Base-by-base conservation (phyloP, 2,888 invertebrate species). In the Leptinotarsa tumamoca region DNA sequence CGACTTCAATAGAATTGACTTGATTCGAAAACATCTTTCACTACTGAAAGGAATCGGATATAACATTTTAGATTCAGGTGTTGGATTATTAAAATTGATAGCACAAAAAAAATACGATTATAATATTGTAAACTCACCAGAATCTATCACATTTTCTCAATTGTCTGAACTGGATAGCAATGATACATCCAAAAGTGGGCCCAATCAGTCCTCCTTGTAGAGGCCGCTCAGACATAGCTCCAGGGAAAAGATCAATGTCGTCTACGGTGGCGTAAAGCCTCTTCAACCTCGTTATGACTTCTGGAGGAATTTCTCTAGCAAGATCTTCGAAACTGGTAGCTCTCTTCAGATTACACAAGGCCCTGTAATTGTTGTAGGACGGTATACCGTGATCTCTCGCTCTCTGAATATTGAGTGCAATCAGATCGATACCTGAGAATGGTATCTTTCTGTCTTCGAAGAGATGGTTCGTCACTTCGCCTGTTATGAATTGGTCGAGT, bases 201-300 rank as follows among this genome's bases (percentile, higher is more conserved):
- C 98, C 98, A 0, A 98, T 95, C 0, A 97, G 89, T 7, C 96
- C 98, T 7, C 98, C 98, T 84, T 95, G 95, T 7, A 97, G 90
- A 0, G 96, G 95, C 68, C 95, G 90, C 87, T 96, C 95, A 82
- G 96, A 95, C 94, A 98, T 94, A 3, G 97, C 96, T 27, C 98
- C 98, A 0, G 98, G 96, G 92, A 98, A 99, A 3, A 98, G 90
- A 88, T 99, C 97, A 74, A 99, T 96, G 87, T 99, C 98, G 84
- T 98, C 98, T 0, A 98, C 98, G 3, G 95, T 94, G 0, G 94
- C 92, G 87, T 96, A 96, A 78, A 96, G 94, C 76, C 94, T 91
- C 88, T 95, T 95, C 84, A 96, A 91, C 78, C 93, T 90, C 0
- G 92, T 92, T 82, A 95, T 95, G 18, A 95, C 94, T 89, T 96